A percentile compares a stretch with the other conserved stretches of the same genome.
These are phyloP conservation scores for Coracias cyanogaster DNA, from an alignment of 2,797 vertebrate species.

Conservation along the genomic window DNA sequence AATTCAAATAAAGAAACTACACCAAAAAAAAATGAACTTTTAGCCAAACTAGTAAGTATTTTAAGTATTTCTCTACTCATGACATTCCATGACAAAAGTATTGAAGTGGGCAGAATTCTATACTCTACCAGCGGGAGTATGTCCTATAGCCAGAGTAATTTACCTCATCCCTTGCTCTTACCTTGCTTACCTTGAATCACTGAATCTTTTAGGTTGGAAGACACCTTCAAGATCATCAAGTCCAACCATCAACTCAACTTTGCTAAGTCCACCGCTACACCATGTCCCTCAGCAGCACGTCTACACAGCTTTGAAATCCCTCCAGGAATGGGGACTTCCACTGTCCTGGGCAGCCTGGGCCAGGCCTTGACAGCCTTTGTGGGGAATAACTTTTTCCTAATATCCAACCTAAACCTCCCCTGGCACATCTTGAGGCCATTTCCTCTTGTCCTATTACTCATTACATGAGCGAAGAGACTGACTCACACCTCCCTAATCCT, in stretches of 20 bases:
- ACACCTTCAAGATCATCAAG: background rate
- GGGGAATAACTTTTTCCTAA: background rate
- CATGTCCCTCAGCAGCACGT: background rate
- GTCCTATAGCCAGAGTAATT: background rate
- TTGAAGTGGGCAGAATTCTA: background rate
- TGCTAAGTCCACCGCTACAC: background rate
- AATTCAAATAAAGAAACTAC: background rate
- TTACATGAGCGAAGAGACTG: background rate
- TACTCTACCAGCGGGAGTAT: background rate
- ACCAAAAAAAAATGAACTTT: background rate
- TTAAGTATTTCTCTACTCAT: background rate
- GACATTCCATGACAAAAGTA: background rate
- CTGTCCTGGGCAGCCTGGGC: background rate
- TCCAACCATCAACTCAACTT: background rate
- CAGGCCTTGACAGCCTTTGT: background rate
- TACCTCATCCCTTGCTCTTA: background rate
- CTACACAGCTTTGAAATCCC: background rate
- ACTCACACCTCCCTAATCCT: background rate
- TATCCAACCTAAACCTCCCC: background rate
- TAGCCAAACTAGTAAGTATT: background rate
- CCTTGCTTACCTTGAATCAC: background rate
- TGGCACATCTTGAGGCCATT: background rate
- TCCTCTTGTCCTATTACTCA: background rate
- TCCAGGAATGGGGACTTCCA: background rate
- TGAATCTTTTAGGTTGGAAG: background rate